A percentile compares a stretch with the other conserved stretches of the same genome.
These are phyloP conservation scores for Montipora foliosa DNA, from an alignment of 64 coral and sea anemone species.

Conservation along the genomic window DNA sequence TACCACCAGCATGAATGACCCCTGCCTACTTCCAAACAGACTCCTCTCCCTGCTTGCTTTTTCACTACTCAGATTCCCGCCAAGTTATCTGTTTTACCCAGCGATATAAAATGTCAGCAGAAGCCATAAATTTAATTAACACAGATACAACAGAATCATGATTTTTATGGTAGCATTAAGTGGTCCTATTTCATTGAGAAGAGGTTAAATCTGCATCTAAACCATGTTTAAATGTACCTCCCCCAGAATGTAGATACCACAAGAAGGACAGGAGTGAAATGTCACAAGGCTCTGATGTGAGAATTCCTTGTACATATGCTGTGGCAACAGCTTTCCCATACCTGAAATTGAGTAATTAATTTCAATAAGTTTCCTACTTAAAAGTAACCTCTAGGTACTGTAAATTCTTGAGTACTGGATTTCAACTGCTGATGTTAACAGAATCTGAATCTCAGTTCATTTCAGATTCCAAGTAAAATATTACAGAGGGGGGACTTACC, in stretches of 20 bases:
- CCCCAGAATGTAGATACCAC: conserved; percentile 80
- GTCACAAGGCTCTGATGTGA: conserved; percentile 65
- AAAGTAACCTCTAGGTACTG: background rate
- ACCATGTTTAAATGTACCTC: conserved; percentile 38
- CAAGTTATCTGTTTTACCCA: too few relatives aligned
- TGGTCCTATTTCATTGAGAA: too few relatives aligned
- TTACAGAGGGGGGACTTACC: too few relatives aligned
- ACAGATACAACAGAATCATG: too few relatives aligned
- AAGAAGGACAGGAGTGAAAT: conserved; percentile 70
- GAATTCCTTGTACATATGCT: conserved; percentile 65
- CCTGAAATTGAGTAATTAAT: background rate
- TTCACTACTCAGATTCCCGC: too few relatives aligned
- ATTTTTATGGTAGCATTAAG: too few relatives aligned
- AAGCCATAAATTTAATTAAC: too few relatives aligned
- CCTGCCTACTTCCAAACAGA: too few relatives aligned
- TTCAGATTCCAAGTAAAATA: background rate
- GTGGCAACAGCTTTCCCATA: conserved; percentile 48
- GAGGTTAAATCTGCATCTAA: background rate
- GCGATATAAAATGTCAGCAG: too few relatives aligned
- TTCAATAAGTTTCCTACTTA: background rate
- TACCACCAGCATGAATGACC: too few relatives aligned
- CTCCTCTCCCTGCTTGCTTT: too few relatives aligned
- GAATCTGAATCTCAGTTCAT: background rate
- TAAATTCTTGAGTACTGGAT: background rate
- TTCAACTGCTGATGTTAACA: background rate